These are phyloP conservation scores for Musca vetustissima DNA, from an alignment of 1,140 invertebrate genomes.

Conservation along the genomic window DNA sequence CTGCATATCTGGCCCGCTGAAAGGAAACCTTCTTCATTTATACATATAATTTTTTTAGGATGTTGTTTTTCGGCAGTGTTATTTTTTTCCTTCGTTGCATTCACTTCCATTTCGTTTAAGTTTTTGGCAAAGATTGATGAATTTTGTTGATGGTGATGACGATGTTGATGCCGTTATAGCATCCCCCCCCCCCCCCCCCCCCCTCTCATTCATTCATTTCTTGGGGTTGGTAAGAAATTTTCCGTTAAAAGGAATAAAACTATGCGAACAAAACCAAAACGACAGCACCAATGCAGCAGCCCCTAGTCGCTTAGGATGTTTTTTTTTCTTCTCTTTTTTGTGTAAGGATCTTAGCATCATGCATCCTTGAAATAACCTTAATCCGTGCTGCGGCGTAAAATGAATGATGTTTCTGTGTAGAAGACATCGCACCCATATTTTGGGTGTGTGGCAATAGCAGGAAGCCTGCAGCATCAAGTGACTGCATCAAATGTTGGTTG, in stretches of 20 bases:
- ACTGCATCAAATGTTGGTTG: constrained; percentile 6
- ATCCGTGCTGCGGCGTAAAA: constrained; percentile 48
- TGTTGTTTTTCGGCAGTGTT: constrained; percentile 32
- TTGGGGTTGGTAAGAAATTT: too few relatives aligned
- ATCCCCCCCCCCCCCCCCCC: too few relatives aligned
- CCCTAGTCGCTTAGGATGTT: neutral
- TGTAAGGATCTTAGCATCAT: constrained; percentile 7
- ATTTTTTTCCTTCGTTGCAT: constrained; percentile 3
- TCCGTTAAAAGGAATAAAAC: too few relatives aligned
- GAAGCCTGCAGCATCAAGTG: neutral
- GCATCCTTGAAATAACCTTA: constrained; percentile 55
- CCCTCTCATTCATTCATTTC: constrained; percentile 4
- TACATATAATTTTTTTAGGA: neutral
- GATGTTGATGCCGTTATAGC: constrained; percentile 26
- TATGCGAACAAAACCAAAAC: neutral
- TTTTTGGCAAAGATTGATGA: constrained; percentile 56
- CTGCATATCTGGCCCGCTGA: too few relatives aligned
- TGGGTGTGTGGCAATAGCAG: constrained; percentile 1
- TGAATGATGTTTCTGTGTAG: constrained; percentile 46
- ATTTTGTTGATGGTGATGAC: constrained; percentile 37
- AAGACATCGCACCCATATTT: constrained; percentile 1
- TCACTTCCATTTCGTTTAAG: constrained; percentile 33
- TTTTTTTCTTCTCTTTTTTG: too few relatives aligned
- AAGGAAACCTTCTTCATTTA: neutral
- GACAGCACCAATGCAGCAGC: neutral